Base-by-base conservation (phyloP, 2,888 invertebrate genomes). In the Xestia xanthographa region DNA sequence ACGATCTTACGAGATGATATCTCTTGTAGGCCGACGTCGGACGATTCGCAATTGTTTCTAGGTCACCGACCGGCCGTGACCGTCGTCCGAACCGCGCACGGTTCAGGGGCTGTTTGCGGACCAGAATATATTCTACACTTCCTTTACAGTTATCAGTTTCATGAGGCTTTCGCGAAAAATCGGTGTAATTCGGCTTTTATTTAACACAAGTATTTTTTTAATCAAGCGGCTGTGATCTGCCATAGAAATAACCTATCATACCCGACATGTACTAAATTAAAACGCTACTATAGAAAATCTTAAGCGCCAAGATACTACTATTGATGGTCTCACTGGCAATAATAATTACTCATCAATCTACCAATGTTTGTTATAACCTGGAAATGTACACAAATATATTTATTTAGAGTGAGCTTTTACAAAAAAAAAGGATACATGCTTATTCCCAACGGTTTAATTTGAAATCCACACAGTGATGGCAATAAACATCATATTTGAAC, bases 51-150 rank as follows among this genome's bases (percentile, higher is more conserved):
- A 53, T 43, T 43, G 12, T 34, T 26, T 17, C 29, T 26, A 66
- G 80, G 80, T 69, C 81, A 60, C 29, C 14, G 60, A 17, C 29
- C 60, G 75, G 26, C 75, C 68, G 48, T 69, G 75, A 80, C 79
- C 68, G 58, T 53, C 60, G 38, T 53, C 67, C 22, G 26, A 34
- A 9, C 12, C 41, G 17, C 14, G n/a, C 22, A n/a, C 29, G 11
- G 53, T 53, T 75, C n/a, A 53, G 58, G 45, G 74, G 6, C 38
- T n/a, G 41, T 11, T 14, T 14, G 5, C n/a, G 0, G 38, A 26
- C 12, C 4, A 50, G 12, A 58, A 11, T 5, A 72, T 26, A 63
- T 50, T 29, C 26, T 14, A 26, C 2, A 78, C 62, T 48, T 17
- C n/a, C 5, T 8, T 69, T 65, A 2, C 4, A 66, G 20, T n/a